These are phyloP conservation scores for Acanthiza pusilla DNA, from an alignment of 2,797 vertebrate genomes.

Conservation along the genomic window DNA sequence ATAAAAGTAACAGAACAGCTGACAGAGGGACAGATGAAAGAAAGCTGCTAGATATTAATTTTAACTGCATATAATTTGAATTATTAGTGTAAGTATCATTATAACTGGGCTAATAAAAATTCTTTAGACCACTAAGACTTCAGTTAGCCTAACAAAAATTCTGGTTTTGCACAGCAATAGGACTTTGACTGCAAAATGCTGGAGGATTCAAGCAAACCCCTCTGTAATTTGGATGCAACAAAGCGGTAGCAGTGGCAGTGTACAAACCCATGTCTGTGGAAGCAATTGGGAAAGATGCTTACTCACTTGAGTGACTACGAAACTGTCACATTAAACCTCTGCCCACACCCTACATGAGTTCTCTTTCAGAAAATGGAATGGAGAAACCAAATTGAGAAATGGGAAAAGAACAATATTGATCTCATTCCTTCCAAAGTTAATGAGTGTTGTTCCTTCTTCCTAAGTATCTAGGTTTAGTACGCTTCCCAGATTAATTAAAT, in stretches of 20 bases:
- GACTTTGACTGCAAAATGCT: neutral
- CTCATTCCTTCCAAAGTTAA: neutral
- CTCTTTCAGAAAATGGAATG: neutral
- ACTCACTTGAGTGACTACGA: neutral
- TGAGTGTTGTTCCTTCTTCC: neutral
- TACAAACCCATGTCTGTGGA: neutral
- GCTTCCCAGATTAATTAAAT: neutral
- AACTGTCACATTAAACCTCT: neutral
- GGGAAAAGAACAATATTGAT: neutral
- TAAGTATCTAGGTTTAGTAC: neutral
- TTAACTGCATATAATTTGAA: neutral
- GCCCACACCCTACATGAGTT: neutral
- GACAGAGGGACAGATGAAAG: neutral
- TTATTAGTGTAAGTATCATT: neutral
- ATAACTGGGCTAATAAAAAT: neutral
- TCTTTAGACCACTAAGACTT: neutral
- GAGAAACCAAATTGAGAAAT: neutral
- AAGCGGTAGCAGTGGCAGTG: neutral
- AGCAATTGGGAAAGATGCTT: neutral
- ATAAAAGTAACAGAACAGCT: neutral
- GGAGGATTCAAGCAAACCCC: neutral
- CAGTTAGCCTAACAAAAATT: neutral
- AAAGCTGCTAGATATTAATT: neutral
- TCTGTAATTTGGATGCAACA: neutral
- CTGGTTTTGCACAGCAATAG: neutral